phyloP scores from a whole-genome alignment of 2,888 invertebrate genomes.

The Nezara viridula region DNA sequence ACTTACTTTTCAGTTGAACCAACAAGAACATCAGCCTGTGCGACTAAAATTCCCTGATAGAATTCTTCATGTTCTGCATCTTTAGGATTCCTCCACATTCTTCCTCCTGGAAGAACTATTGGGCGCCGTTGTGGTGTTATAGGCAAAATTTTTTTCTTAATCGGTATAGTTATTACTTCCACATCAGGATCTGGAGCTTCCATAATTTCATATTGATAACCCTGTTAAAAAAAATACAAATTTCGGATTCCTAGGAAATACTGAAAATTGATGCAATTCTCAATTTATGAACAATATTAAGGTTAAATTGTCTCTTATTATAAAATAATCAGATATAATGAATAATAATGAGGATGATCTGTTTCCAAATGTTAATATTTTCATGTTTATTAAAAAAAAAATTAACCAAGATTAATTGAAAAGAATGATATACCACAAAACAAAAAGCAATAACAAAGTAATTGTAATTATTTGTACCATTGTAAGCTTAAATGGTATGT shows the following conservation, averaged over 20 bases:
- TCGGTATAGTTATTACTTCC: conserved; percentile 32
- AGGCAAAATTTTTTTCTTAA: conserved; percentile 67
- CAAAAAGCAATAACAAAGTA: too few species aligned
- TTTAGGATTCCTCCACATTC: conserved; percentile 85
- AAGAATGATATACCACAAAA: background rate
- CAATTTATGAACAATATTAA: background rate
- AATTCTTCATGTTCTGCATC: conserved; percentile 91
- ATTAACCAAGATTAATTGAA: background rate
- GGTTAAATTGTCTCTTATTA: background rate
- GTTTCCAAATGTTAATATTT: background rate
- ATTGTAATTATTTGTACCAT: too few species aligned
- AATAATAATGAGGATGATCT: background rate
- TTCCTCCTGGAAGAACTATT: conserved; percentile 82
- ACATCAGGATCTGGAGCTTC: conserved; percentile 61
- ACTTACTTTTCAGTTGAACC: conserved; percentile 88
- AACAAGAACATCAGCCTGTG: conserved; percentile 88
- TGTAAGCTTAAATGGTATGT: background rate
- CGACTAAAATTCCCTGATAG: conserved; percentile 86
- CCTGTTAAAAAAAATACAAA: conserved; percentile 49
- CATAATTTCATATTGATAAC: conserved; percentile 62
- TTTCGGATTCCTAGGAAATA: background rate
- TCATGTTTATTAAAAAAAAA: background rate
- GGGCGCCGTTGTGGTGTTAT: conserved; percentile 79
- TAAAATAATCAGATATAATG: background rate
- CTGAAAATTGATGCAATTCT: background rate